Percentiles rank a stretch among this genome's conserved stretches.
Conservation (phyloP, 2,113 vertebrate genomes). For the Malurus cyaneus region DNA sequence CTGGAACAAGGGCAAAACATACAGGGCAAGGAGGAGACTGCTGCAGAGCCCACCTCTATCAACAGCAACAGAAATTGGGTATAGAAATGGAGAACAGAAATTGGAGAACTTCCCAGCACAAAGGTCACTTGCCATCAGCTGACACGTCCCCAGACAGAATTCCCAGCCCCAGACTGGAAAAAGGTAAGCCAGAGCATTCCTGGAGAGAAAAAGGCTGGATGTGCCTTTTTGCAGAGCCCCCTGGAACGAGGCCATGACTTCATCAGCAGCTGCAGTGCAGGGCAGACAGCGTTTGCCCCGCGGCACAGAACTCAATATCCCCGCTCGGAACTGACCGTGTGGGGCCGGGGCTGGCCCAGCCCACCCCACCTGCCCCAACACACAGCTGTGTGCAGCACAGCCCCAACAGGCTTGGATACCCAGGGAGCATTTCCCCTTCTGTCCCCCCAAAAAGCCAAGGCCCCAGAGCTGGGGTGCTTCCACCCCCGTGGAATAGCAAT, state of each 20-base stretch:
- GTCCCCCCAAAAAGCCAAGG: not conserved
- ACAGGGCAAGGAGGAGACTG: not conserved
- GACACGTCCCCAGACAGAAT: not conserved
- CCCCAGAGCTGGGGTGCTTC: not conserved
- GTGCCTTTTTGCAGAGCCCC: not conserved
- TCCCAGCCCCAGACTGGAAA: not conserved
- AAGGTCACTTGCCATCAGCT: not conserved
- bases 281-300: not conserved
- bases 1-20: not conserved
- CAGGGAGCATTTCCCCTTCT: not conserved
- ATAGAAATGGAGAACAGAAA: not conserved
- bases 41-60: not conserved
- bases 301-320: not conserved
- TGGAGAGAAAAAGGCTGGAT: not conserved
- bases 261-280: not conserved
- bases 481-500: not conserved
- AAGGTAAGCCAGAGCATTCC: not conserved
- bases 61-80: rapidly evolving
- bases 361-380: slow-evolving; percentile 20
- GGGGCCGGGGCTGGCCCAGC: not conserved
- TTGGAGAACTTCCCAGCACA: not conserved
- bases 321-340: not conserved
- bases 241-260: not conserved
- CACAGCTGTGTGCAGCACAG: not conserved
- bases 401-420: not conserved